Conservation (phyloP, 2,113 vertebrate species). For the Serinus canaria region DNA sequence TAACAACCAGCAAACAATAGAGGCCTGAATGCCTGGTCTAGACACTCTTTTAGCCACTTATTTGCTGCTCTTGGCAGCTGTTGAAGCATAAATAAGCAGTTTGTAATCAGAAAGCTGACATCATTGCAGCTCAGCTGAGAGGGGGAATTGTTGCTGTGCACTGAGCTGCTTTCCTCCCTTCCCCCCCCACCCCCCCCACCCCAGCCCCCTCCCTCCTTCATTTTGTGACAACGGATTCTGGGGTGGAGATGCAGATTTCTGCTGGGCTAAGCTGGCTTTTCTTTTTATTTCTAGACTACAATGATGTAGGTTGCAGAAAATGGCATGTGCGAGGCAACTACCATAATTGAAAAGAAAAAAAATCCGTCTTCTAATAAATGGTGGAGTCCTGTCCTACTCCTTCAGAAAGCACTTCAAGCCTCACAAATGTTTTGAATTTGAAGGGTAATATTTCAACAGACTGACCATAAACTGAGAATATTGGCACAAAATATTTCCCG, state of each 20-base stretch:
- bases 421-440: neutral
- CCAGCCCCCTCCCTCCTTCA: neutral
- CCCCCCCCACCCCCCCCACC: neutral
- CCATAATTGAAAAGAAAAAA: neutral
- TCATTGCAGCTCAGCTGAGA: conserved; percentile 86
- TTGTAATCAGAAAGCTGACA: conserved; percentile 91
- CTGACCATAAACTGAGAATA: neutral
- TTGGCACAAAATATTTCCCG: neutral
- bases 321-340: neutral
- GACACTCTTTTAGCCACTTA: conserved; percentile 91
- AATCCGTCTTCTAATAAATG: neutral
- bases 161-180: conserved; percentile 72
- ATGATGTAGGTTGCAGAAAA: conserved; percentile 58
- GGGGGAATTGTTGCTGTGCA: conserved; percentile 83
- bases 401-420: neutral
- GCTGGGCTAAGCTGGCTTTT: conserved; percentile 75
- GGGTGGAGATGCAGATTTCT: conserved; percentile 78
- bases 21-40: conserved; percentile 88
- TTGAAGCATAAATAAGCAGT: conserved; percentile 91
- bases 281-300: conserved; percentile 73
- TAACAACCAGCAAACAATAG: conserved; percentile 87
- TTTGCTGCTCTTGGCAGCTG: conserved; percentile 90
- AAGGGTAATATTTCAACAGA: neutral
- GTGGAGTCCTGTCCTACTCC: neutral
- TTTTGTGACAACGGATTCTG: conserved; percentile 79